Conservation (phyloP, 2,113 vertebrate species). For the Periophthalmus modestus region DNA sequence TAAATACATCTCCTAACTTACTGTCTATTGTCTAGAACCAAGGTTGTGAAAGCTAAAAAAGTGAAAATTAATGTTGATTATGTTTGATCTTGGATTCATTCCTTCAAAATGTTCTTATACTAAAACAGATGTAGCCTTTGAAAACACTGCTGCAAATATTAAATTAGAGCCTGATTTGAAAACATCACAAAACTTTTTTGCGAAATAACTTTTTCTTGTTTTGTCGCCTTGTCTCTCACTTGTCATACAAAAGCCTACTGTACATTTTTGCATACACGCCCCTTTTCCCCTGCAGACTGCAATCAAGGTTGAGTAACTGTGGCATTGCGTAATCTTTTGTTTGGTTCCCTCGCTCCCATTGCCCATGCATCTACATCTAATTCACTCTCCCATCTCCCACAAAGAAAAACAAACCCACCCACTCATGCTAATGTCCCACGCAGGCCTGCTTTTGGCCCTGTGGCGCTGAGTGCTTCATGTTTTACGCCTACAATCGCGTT, state of each 20-base stretch:
- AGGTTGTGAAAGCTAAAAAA: too few relatives aligned
- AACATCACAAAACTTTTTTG: background rate
- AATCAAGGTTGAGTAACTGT: slow-evolving; percentile 60
- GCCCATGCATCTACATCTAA: slow-evolving; percentile 48
- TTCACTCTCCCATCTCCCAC: slow-evolving; percentile 54
- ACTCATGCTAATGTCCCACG: slow-evolving; percentile 14
- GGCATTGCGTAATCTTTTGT: slow-evolving; percentile 64
- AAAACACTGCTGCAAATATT: background rate
- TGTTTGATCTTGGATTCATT: too few relatives aligned
- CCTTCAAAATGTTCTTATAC: background rate
- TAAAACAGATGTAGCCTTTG: background rate
- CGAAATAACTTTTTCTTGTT: background rate
- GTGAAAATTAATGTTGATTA: too few relatives aligned
- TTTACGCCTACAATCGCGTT: slow-evolving; percentile 48
- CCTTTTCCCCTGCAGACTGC: slow-evolving; percentile 25
- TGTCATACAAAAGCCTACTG: background rate
- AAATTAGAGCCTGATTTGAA: background rate
- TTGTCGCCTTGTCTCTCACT: background rate
- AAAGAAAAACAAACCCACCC: slow-evolving; percentile 45
- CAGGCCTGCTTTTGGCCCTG: slow-evolving; percentile 41
- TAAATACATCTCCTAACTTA: too few relatives aligned
- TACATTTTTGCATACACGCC: slow-evolving; percentile 10
- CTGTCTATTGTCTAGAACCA: too few relatives aligned
- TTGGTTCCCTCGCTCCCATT: slow-evolving; percentile 45
- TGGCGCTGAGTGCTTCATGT: slow-evolving; percentile 66